Base-by-base conservation (phyloP, 2,888 invertebrate species). In the Lysandra bellargus region DNA sequence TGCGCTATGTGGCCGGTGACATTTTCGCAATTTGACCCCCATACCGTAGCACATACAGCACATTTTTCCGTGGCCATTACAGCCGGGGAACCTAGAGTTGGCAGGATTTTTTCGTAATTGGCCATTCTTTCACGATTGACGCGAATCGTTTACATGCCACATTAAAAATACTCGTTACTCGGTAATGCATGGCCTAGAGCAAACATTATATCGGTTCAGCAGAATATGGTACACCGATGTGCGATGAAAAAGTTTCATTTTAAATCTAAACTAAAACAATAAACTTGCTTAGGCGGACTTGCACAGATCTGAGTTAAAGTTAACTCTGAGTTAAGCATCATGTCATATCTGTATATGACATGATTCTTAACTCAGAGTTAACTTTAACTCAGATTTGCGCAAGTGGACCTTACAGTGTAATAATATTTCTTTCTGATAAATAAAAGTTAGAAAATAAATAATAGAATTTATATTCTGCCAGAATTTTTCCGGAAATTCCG, bases 51-150 rank as follows among this genome's bases (percentile, higher is more conserved):
- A 37, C 3, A 76, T 53, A 76, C 53, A 14, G 30, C 5, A 57
- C 53, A 76, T 76, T 74, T 74, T 44, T 74, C 40, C 7, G 44
- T 44, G 74, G n/a, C 5, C 23, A 23, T 7, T 40, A 73, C 3
- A 74, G 23, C 23, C 17, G 73, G 17, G 9, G 23, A 44, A 23
- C 75, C 23, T 6, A 17, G 14, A 17, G 76, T 76, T 81, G 80
- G 80, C 81, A 81, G 81, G 82, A 80, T 82, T 82, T 83, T 83
- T 83, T 81, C 82, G 81, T 83, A 84, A 83, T 83, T 82, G 82
- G 81, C 82, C 82, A 81, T 82, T 83, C 82, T 84, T 82, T 83
- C 80, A 82, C 82, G 80, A 80, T 83, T 83, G 83, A 83, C 83
- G 82, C 82, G 83, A 83, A 83, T 83, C 83, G 82, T 82, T 80